phyloP scores from a whole-genome alignment of 2,797 vertebrate species.

The Numenius phaeopus region DNA sequence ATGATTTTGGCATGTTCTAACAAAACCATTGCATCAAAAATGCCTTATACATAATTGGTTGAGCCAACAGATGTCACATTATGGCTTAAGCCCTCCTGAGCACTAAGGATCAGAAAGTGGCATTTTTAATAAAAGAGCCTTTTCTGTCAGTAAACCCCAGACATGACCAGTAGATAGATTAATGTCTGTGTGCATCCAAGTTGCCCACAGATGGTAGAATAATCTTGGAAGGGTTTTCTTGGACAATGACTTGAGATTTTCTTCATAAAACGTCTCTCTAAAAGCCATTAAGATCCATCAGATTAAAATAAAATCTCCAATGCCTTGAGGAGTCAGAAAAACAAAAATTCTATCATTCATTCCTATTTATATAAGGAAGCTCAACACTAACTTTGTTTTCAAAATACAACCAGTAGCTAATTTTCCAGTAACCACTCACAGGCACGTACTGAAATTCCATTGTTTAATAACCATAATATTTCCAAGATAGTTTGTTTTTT shows the following conservation, averaged over 20 bases:
- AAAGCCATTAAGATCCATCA: slow-evolving; percentile 54
- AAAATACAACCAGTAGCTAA: neutral
- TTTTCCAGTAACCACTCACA: neutral
- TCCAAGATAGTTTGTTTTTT: neutral
- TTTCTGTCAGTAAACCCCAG: slow-evolving; percentile 57
- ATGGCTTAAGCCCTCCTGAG: slow-evolving; percentile 69
- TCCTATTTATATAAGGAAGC: slow-evolving; percentile 17
- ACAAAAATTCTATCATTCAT: neutral
- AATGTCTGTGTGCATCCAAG: slow-evolving; percentile 53
- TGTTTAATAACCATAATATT: neutral
- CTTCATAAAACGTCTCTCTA: slow-evolving; percentile 46
- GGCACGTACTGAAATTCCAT: neutral
- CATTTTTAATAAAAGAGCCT: slow-evolving; percentile 69
- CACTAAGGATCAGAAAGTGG: slow-evolving; percentile 66
- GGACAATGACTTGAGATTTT: slow-evolving; percentile 55
- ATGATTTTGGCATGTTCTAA: slow-evolving; percentile 63
- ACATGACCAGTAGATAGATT: slow-evolving; percentile 67
- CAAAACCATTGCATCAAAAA: slow-evolving; percentile 65
- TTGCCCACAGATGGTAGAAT: slow-evolving; percentile 64
- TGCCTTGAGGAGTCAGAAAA: slow-evolving; percentile 34
- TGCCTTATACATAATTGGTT: slow-evolving; percentile 60
- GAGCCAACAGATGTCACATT: slow-evolving; percentile 71
- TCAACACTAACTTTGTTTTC: neutral
- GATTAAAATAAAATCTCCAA: slow-evolving; percentile 55
- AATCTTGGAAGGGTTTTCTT: slow-evolving; percentile 62